A percentile compares a stretch with the other conserved stretches of the same genome.
These are phyloP conservation scores for Apodemus agrarius DNA, from an alignment of 2,797 vertebrate genomes.

Conservation along the genomic window DNA sequence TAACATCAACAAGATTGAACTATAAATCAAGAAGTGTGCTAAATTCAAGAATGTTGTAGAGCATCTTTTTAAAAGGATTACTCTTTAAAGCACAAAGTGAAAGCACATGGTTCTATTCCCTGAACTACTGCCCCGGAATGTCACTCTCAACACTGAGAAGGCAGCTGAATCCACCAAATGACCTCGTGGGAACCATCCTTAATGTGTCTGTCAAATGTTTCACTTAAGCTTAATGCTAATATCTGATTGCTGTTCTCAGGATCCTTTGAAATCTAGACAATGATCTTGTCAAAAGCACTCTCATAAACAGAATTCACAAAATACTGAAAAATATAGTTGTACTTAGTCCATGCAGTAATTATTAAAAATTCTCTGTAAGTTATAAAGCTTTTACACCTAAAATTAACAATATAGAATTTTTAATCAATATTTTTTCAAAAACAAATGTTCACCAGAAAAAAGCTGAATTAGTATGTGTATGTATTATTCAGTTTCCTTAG, in stretches of 20 bases:
- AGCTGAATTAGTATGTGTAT: conserved; percentile 48
- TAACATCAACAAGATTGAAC: conserved; percentile 67
- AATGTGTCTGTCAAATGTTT: not conserved
- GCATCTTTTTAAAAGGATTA: not conserved
- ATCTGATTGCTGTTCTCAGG: not conserved
- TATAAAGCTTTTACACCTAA: conserved; percentile 47
- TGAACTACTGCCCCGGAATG: not conserved
- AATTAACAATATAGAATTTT: conserved; percentile 70
- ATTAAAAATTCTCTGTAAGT: conserved; percentile 53
- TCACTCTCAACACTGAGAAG: not conserved
- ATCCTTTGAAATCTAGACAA: not conserved
- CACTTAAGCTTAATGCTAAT: conserved; percentile 20
- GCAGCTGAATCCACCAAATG: not conserved
- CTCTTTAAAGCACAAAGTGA: not conserved
- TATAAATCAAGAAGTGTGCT: conserved; percentile 21
- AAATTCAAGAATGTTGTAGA: conserved; percentile 29
- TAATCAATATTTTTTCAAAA: conserved; percentile 64
- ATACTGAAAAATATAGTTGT: conserved; percentile 4
- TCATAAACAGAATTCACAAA: not conserved
- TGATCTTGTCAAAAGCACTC: not conserved
- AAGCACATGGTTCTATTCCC: not conserved
- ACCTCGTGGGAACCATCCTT: not conserved
- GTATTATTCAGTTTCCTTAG: conserved; percentile 61
- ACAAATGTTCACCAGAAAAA: conserved; percentile 48
- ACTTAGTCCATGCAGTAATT: conserved; percentile 33